Conservation (phyloP, 2,888 invertebrate species). For the Amiota communis region DNA sequence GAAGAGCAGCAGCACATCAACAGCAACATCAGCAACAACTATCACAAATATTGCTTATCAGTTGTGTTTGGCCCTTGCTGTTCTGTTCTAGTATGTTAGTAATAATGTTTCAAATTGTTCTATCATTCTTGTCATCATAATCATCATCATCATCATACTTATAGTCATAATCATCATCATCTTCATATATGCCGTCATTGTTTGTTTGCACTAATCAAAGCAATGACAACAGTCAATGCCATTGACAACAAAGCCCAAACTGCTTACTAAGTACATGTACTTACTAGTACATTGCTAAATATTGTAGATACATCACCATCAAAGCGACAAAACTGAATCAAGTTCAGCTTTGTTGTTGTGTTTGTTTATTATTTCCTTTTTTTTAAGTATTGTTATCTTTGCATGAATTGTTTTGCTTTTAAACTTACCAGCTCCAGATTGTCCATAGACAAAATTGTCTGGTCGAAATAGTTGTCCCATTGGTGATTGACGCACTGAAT, state of each 20-base stretch:
- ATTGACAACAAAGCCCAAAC: constrained; percentile 44
- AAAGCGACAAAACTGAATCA: too few relatives aligned
- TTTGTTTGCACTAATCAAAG: constrained; percentile 60
- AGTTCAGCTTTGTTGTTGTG: not conserved
- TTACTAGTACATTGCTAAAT: too few relatives aligned
- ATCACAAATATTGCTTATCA: constrained; percentile 14
- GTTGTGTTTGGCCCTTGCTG: not conserved
- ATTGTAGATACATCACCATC: too few relatives aligned
- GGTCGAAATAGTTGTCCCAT: constrained; percentile 88
- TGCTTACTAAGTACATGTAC: not conserved
- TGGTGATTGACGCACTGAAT: constrained; percentile 85
- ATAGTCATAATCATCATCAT: too few relatives aligned
- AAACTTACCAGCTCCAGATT: constrained; percentile 82
- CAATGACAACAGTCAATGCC: constrained; percentile 51
- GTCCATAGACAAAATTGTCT: constrained; percentile 89
- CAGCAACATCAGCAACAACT: constrained; percentile 20
- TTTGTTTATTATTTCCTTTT: not conserved
- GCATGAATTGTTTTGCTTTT: not conserved
- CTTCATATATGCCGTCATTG: not conserved
- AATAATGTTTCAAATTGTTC: constrained; percentile 14
- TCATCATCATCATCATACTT: too few relatives aligned
- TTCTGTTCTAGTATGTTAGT: constrained; percentile 4
- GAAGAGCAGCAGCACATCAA: constrained; percentile 6
- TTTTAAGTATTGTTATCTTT: constrained; percentile 20
- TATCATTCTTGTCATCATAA: too few relatives aligned